Percentiles rank a stretch among this genome's conserved stretches.
These are phyloP conservation scores for Cheumatopsyche charites DNA, from an alignment of 1,140 invertebrate genomes.

Conservation along the genomic window DNA sequence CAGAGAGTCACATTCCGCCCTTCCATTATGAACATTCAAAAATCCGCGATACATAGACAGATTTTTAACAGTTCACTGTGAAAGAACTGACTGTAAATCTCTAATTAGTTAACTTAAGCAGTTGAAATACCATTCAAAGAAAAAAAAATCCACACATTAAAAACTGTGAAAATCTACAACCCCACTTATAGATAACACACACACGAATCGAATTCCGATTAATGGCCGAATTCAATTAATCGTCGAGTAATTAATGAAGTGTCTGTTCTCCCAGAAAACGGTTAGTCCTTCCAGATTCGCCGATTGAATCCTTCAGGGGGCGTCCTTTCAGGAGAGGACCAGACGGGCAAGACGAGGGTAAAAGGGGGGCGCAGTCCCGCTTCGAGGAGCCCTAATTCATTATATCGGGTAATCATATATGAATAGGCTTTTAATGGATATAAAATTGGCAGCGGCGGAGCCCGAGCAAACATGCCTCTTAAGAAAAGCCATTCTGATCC, in stretches of 20 bases:
- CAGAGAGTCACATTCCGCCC: no score
- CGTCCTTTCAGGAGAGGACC: background rate
- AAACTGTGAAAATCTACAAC: no score
- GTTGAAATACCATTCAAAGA: no score
- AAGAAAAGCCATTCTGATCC: conserved; percentile 44
- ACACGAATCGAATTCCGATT: background rate
- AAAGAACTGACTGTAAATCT: no score
- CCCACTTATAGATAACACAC: no score
- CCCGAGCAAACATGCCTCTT: background rate
- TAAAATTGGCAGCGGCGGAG: conserved; percentile 43
- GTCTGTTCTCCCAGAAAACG: conserved; percentile 6
- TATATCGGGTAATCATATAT: conserved; percentile 65
- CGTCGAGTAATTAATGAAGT: conserved; percentile 22
- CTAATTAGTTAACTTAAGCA: no score
- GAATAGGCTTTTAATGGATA: conserved; percentile 63
- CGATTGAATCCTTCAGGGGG: conserved; percentile 29
- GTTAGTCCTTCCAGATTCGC: conserved; percentile 1
- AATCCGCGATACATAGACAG: no score
- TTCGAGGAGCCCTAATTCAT: conserved; percentile 51
- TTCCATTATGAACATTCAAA: no score
- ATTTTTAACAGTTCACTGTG: no score
- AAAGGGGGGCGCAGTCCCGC: conserved; percentile 1
- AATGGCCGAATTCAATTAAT: no score
- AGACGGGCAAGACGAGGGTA: background rate
- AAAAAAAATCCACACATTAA: no score